Evolutionary conservation across 2,797 vertebrate genomes (phyloP).

Genomic region (Alcedo atthis): DNA sequence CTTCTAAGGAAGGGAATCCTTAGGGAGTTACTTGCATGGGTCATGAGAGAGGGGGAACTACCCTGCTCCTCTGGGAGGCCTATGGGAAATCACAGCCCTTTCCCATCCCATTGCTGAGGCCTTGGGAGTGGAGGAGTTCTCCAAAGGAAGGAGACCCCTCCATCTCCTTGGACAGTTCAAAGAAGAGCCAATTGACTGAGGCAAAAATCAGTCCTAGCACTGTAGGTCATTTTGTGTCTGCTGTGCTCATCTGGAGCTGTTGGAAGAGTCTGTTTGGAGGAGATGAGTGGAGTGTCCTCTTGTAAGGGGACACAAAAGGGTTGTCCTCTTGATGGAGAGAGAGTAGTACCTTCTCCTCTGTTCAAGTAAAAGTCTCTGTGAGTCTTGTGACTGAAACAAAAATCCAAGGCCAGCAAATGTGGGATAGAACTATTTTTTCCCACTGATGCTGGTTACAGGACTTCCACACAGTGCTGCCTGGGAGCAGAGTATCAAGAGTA

Average conservation of each 20-base stretch:
- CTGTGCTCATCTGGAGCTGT: rapidly evolving
- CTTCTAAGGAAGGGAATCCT: background rate
- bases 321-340: background rate
- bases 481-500: background rate
- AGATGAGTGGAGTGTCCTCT: rapidly evolving
- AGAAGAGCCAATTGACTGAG: background rate
- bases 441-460: background rate
- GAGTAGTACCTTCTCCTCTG: rapidly evolving
- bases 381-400: background rate
- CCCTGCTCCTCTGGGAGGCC: rapidly evolving
- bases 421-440: background rate
- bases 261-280: background rate
- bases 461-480: background rate
- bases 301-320: background rate
- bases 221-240: background rate
- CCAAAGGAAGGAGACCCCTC: background rate
- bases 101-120: rapidly evolving
- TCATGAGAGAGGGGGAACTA: background rate
- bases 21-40: background rate
- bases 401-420: background rate
- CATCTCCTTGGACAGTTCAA: background rate
- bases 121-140: background rate
- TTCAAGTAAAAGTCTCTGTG: background rate
- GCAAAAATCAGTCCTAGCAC: background rate
- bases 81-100: background rate